These are phyloP conservation scores for Proisotoma minuta DNA, from an alignment of 2,888 invertebrate species.

Conservation along the genomic window DNA sequence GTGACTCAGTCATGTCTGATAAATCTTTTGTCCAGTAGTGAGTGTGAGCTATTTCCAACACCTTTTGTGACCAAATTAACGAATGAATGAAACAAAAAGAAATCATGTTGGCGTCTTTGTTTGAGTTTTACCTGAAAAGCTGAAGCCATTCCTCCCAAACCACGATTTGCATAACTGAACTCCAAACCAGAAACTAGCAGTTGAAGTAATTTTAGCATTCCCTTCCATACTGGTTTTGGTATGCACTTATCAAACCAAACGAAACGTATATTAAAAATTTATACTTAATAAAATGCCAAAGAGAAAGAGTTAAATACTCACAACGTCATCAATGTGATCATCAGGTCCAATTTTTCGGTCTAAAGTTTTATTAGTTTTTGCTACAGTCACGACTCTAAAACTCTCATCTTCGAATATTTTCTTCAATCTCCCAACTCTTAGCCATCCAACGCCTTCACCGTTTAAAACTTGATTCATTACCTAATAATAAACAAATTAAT, in stretches of 20 bases:
- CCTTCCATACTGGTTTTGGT: conserved; percentile 88
- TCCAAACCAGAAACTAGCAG: conserved; percentile 87
- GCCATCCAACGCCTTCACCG: conserved; percentile 94
- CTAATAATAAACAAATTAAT: conserved; percentile 51
- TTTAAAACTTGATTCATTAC: conserved; percentile 75
- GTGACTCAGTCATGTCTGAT: conserved; percentile 52
- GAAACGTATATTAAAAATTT: neutral
- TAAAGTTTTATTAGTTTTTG: conserved; percentile 87
- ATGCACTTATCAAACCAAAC: conserved; percentile 63
- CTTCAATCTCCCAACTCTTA: conserved; percentile 84
- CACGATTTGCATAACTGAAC: conserved; percentile 85
- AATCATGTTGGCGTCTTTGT: neutral
- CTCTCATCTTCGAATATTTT: conserved; percentile 99
- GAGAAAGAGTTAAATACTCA: conserved; percentile 55
- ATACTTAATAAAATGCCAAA: neutral
- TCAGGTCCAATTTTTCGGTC: conserved; percentile 89
- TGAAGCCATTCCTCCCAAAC: conserved; percentile 94
- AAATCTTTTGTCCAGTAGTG: conserved; percentile 93
- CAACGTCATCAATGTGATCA: conserved; percentile 96
- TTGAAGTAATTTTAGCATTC: conserved; percentile 86
- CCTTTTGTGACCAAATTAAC: conserved; percentile 55
- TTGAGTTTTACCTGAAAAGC: conserved; percentile 65
- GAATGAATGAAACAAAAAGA: neutral
- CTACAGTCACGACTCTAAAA: conserved; percentile 90
- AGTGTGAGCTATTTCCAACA: conserved; percentile 97